Evolutionary conservation across 2,113 vertebrate species (phyloP), one percentile per base, ranked within the genome.

Genomic region (Pseudorasbora parva): DNA sequence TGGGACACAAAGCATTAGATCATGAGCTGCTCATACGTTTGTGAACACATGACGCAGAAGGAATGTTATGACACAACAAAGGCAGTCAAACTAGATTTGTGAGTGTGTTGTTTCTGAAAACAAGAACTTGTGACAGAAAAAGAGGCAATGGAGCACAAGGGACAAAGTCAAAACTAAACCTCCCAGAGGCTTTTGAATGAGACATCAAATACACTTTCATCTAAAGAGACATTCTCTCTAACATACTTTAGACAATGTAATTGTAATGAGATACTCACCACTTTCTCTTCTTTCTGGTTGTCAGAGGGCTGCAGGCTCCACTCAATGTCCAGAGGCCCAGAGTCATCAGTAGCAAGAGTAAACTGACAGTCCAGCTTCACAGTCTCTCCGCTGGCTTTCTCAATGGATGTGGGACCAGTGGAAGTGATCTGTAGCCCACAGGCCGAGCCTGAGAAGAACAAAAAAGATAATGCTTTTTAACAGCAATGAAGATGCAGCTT

Each of bases 281-380:
- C 92, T 93, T 92, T 88, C 82, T 95, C 94, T 12, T 93, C 92
- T 12, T 90, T 91, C 89, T 93, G 94, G 90, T 92, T 95, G 92
- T 95, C 94, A 0, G 94, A 89, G 0, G 94, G 84, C 71, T 93
- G 54, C 59, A 94, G 86, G 85, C 88, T 95, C 94, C 94, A 95
- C 84, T 95, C 94, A 11, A 95, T 94, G 82, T 95, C 94, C 82
- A 95, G 90, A 0, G 94, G 94, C 43, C 94, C 94, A 5, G 88
- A 83, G 66, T 95, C 94, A n/a, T 72, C 86, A 1, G 91, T 0
- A 41, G 56, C 88, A 80, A 94, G 85, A 23, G 54, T 69, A 74
- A 94, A 95, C 87, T 89, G 89, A 81, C 94, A 95, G 30, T 92
- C 93, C 85, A 95, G 88, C 85, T 91, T 93, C 62, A 92, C 93